Conservation (phyloP, 2,888 invertebrate species). For the Nudaria mundana region DNA sequence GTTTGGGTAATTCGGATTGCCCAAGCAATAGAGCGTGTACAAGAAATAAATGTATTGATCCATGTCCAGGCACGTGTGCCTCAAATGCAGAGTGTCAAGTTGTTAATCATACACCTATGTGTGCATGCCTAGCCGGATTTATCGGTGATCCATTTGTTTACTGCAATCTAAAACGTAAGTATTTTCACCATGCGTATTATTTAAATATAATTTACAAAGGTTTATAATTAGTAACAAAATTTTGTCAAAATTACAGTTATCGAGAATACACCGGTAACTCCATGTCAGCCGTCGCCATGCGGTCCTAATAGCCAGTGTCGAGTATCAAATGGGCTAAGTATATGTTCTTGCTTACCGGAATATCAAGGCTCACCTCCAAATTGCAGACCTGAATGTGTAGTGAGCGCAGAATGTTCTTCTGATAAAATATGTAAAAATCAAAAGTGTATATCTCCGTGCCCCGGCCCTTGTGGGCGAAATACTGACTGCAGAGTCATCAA, state of each 20-base stretch:
- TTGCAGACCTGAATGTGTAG: slow-evolving; percentile 88
- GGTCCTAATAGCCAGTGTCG: slow-evolving; percentile 83
- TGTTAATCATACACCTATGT: slow-evolving; percentile 85
- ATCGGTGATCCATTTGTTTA: slow-evolving; percentile 87
- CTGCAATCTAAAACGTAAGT: slow-evolving; percentile 72
- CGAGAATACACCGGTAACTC: slow-evolving; percentile 60
- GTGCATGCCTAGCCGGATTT: slow-evolving; percentile 84
- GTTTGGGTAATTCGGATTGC: slow-evolving; percentile 87
- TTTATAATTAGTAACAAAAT: background rate
- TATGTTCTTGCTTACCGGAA: slow-evolving; percentile 86
- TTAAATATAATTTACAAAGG: background rate
- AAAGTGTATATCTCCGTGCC: slow-evolving; percentile 87
- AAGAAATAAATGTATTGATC: slow-evolving; percentile 87
- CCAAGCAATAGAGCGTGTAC: slow-evolving; percentile 85
- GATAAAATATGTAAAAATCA: slow-evolving; percentile 85
- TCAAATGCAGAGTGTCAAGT: slow-evolving; percentile 88
- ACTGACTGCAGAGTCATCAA: slow-evolving; percentile 86
- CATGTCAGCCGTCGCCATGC: slow-evolving; percentile 83
- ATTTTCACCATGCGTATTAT: background rate
- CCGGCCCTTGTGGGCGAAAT: slow-evolving; percentile 86
- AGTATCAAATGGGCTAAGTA: slow-evolving; percentile 81
- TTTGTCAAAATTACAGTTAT: slow-evolving; percentile 40
- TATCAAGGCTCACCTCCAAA: slow-evolving; percentile 85
- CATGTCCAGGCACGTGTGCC: slow-evolving; percentile 90
- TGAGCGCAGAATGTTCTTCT: slow-evolving; percentile 84